phyloP scores from a whole-genome alignment of 2,113 vertebrate genomes.

The Cyphomyrus discorhynchus region DNA sequence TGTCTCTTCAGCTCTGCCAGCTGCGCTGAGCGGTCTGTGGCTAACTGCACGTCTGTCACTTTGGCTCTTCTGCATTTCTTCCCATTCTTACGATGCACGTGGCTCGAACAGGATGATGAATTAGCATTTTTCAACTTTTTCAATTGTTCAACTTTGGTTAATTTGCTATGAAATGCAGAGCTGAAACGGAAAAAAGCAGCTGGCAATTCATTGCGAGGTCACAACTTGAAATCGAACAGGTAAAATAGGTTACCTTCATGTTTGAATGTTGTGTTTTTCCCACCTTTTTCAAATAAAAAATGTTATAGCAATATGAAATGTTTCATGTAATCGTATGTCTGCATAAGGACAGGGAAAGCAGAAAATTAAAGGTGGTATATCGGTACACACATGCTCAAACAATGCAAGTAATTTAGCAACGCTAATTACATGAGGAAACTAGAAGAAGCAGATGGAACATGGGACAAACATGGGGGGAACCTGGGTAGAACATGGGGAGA shows the following conservation, averaged over 20 bases:
- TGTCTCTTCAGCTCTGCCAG: too few relatives aligned
- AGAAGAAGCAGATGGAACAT: not conserved
- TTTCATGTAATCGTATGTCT: too few relatives aligned
- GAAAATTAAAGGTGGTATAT: too few relatives aligned
- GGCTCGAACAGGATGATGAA: not conserved
- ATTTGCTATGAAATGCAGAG: not conserved
- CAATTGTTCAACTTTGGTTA: not conserved
- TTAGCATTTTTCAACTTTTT: too few relatives aligned
- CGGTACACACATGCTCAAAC: too few relatives aligned
- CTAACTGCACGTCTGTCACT: not conserved
- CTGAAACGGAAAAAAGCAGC: not conserved
- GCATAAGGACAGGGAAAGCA: too few relatives aligned
- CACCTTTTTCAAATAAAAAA: not conserved
- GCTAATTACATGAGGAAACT: not conserved
- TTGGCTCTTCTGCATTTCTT: not conserved
- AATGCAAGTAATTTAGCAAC: not conserved
- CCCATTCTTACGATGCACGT: not conserved
- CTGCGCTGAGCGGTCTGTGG: too few relatives aligned
- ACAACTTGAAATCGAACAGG: not conserved
- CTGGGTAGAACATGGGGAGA: not conserved
- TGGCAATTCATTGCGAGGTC: not conserved
- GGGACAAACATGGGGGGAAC: not conserved
- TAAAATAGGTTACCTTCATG: not conserved
- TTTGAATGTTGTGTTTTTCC: not conserved
- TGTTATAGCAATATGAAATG: not conserved